Evolutionary conservation across 2,888 invertebrate genomes (phyloP).

Genomic region (Drosophila helvetica): DNA sequence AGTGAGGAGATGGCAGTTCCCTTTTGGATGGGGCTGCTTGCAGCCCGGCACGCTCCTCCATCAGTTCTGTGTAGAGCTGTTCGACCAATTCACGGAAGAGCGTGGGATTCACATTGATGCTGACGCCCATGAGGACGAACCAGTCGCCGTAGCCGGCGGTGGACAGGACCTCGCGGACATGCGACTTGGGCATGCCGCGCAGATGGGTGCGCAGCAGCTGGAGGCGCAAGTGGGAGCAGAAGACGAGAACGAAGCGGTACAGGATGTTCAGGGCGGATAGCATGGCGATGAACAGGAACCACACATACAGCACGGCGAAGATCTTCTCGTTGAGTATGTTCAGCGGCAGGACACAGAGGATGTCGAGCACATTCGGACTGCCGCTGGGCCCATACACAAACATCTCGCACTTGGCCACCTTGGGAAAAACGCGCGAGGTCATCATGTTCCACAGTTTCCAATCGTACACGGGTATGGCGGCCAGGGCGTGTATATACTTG

Average conservation of each 20-base stretch:
- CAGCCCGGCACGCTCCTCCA: not conserved
- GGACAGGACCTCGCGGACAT: slow-evolving; percentile 63
- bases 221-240: slow-evolving; percentile 79
- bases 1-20: not conserved
- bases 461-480: slow-evolving; percentile 70
- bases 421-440: slow-evolving; percentile 81
- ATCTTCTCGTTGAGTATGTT: slow-evolving; percentile 92
- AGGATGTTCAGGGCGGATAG: slow-evolving; percentile 87
- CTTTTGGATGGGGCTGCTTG: not conserved
- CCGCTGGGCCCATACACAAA: slow-evolving; percentile 94
- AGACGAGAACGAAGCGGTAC: slow-evolving; percentile 87
- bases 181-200: slow-evolving; percentile 65
- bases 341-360: slow-evolving; percentile 88
- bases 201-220: slow-evolving; percentile 71
- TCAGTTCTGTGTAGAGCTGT: slow-evolving; percentile 81
- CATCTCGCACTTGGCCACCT: slow-evolving; percentile 94
- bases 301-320: slow-evolving; percentile 89
- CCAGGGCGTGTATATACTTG: slow-evolving; percentile 74
- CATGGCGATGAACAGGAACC: slow-evolving; percentile 88
- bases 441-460: slow-evolving; percentile 80
- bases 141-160: slow-evolving; percentile 88
- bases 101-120: slow-evolving; percentile 89
- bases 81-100: slow-evolving; percentile 87
- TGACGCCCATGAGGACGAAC: slow-evolving; percentile 90
- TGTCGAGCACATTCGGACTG: slow-evolving; percentile 91